Conservation (phyloP, 2,888 invertebrate genomes). For the Idaea aversata region DNA sequence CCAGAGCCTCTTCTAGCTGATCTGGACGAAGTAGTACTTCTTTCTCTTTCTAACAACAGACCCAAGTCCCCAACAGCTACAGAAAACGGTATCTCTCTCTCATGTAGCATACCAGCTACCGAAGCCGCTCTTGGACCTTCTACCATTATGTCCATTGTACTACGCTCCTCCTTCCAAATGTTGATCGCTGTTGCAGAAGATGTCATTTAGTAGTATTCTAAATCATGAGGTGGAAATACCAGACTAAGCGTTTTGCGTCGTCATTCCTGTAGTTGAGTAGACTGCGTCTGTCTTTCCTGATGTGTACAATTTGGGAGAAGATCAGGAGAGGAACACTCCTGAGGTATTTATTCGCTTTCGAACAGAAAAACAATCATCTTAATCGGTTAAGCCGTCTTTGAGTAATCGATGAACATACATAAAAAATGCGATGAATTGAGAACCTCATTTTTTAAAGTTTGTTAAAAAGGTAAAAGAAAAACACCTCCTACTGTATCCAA, state of each 20-base stretch:
- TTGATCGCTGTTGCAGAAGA: conserved; percentile 40
- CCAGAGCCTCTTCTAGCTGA: conserved; percentile 20
- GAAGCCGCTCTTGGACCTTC: conserved; percentile 48
- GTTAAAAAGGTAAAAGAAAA: conserved; percentile 5
- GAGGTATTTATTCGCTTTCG: too few species aligned
- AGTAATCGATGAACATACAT: background rate
- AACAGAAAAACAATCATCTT: too few species aligned
- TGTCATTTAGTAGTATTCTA: background rate
- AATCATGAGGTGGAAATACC: background rate
- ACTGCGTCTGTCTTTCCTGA: too few species aligned
- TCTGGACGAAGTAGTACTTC: conserved; percentile 26
- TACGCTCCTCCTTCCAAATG: conserved; percentile 69
- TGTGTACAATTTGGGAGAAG: too few species aligned
- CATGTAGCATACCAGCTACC: conserved; percentile 61
- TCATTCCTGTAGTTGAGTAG: too few species aligned
- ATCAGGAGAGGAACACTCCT: too few species aligned
- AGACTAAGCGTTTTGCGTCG: too few species aligned
- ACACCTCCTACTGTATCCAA: conserved; percentile 65
- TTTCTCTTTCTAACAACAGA: conserved; percentile 44
- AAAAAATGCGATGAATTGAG: background rate
- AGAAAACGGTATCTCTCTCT: conserved; percentile 59
- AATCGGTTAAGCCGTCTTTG: too few species aligned
- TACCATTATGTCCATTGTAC: conserved; percentile 70
- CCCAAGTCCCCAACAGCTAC: conserved; percentile 56
- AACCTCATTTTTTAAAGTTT: background rate